A percentile compares a stretch with the other conserved stretches of the same genome.
These are phyloP conservation scores for Dromius quadrimaculatus DNA, from an alignment of 2,888 invertebrate species.

Conservation along the genomic window DNA sequence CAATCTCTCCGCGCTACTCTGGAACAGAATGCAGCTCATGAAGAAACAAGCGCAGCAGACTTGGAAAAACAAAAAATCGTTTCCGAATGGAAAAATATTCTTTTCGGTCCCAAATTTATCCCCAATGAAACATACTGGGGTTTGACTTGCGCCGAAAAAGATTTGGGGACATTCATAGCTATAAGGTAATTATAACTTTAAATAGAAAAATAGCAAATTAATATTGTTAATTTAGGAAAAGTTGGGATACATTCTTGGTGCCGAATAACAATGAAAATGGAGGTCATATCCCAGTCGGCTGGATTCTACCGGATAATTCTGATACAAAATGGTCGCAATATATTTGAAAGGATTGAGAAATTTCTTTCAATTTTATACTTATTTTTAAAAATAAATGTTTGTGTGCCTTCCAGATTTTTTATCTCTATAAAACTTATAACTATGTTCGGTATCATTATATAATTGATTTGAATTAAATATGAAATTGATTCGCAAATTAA, in stretches of 20 bases:
- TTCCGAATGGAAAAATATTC: conserved; percentile 69
- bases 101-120: conserved; percentile 70
- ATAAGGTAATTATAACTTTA: conserved; percentile 65
- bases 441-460: no score
- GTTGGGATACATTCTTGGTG: conserved; percentile 71
- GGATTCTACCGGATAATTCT: conserved; percentile 73
- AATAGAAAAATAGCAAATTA: conserved; percentile 34
- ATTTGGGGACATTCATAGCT: conserved; percentile 66
- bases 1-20: conserved; percentile 71
- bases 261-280: conserved; percentile 66
- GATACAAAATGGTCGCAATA: conserved; percentile 29
- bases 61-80: conserved; percentile 67
- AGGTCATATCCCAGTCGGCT: conserved; percentile 76
- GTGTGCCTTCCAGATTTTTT: conserved; percentile 35
- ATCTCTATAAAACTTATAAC: background rate
- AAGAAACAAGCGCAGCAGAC: conserved; percentile 64
- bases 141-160: conserved; percentile 64
- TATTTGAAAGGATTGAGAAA: conserved; percentile 38
- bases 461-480: no score
- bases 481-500: no score
- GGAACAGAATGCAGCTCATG: conserved; percentile 64
- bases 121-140: conserved; percentile 62
- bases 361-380: conserved; percentile 44
- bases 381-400: conserved; percentile 49
- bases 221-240: conserved; percentile 59